phyloP scores from a whole-genome alignment of 2,797 vertebrate genomes.

The Halcyon badia region DNA sequence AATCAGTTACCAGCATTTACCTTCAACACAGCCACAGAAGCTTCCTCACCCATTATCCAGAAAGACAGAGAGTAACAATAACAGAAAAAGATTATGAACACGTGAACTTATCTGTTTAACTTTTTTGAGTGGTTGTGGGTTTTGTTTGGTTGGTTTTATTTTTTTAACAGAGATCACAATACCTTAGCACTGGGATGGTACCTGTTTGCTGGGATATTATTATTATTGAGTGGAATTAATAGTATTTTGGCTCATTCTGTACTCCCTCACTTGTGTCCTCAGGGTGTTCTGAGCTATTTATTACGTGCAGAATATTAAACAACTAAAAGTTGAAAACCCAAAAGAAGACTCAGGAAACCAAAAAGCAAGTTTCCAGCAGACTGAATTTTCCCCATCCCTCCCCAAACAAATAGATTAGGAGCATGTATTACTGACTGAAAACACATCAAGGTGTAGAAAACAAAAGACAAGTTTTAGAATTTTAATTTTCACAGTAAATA shows the following conservation, averaged over 20 bases:
- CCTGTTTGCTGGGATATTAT: neutral
- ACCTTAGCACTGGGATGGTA: neutral
- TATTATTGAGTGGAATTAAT: neutral
- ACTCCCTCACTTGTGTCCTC: neutral
- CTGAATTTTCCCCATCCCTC: rapidly evolving
- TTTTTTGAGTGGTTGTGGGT: neutral
- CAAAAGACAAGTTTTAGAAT: neutral
- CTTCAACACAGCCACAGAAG: neutral
- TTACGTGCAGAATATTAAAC: neutral
- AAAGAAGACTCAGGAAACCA: neutral
- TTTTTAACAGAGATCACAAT: neutral
- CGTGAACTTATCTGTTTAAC: neutral
- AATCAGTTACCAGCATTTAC: neutral
- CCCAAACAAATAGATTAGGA: neutral
- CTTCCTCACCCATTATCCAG: neutral
- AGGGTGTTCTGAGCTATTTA: neutral
- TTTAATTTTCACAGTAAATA: neutral
- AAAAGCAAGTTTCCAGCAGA: neutral
- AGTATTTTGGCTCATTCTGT: neutral
- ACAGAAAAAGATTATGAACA: neutral
- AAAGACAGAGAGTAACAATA: neutral
- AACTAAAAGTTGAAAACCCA: neutral
- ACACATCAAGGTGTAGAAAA: neutral
- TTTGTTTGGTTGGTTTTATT: neutral
- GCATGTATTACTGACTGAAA: neutral